Evolutionary conservation across 2,113 vertebrate genomes (phyloP).

Genomic region (Eira barbara): DNA sequence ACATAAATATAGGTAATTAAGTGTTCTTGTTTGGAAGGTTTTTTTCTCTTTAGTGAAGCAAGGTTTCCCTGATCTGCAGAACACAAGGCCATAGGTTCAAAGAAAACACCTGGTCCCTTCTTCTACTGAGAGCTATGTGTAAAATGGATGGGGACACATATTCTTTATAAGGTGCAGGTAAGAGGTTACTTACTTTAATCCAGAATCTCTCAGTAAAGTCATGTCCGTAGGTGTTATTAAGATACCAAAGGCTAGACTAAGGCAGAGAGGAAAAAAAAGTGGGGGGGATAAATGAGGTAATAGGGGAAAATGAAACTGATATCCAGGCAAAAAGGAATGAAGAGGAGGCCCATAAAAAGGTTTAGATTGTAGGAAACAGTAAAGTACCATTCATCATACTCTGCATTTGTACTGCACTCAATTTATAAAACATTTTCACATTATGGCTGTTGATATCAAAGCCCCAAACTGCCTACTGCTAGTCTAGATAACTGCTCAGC

Average conservation of each 20-base stretch:
- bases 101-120: neutral
- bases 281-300: neutral
- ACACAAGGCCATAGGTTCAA: neutral
- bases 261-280: neutral
- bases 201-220: neutral
- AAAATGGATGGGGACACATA: neutral
- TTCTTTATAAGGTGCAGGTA: neutral
- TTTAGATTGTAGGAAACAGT: neutral
- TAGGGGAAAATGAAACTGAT: slow-evolving; percentile 2
- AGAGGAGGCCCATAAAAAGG: neutral
- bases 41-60: slow-evolving; percentile 5
- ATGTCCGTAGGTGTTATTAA: neutral
- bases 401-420: neutral
- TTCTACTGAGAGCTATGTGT: neutral
- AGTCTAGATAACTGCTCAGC: neutral
- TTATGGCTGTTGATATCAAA: neutral
- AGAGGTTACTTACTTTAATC: neutral
- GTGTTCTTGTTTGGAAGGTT: neutral
- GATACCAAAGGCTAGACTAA: neutral
- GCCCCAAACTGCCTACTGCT: neutral
- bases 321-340: slow-evolving; percentile 7
- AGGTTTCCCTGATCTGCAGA: neutral
- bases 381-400: neutral
- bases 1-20: neutral
- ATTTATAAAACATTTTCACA: neutral